These are phyloP conservation scores for Sarcophaga variegata DNA, from an alignment of 2,888 invertebrate genomes.

Conservation along the genomic window DNA sequence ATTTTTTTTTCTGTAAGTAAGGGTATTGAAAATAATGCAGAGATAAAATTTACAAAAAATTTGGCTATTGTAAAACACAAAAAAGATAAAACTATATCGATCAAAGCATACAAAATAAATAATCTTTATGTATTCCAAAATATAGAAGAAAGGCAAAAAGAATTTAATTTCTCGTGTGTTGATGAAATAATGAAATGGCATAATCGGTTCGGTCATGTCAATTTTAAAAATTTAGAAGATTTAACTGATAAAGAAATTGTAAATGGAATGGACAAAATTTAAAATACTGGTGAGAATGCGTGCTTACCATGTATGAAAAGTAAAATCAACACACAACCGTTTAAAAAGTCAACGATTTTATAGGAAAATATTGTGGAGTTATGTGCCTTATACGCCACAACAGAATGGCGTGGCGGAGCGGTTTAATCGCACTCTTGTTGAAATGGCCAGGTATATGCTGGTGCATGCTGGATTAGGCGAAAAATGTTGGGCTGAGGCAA, in stretches of 20 bases:
- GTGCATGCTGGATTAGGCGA: no score
- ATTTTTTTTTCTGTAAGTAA: conserved; percentile 43
- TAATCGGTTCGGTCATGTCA: conserved; percentile 37
- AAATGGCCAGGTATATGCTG: no score
- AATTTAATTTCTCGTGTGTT: neutral
- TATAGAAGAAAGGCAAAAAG: conserved; percentile 5
- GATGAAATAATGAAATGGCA: conserved; percentile 47
- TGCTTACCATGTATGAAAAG: neutral
- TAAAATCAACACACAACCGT: no score
- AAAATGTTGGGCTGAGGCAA: no score
- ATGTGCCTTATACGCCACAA: no score
- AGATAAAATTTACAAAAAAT: conserved; percentile 83
- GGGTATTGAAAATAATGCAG: neutral
- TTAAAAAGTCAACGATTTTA: conserved; percentile 2
- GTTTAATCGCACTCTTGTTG: no score
- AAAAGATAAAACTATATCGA: neutral
- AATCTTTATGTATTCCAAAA: conserved; percentile 6
- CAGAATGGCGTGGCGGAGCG: no score
- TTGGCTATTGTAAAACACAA: neutral
- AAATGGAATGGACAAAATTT: neutral
- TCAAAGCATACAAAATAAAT: conserved; percentile 8
- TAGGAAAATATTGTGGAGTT: neutral
- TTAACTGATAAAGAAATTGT: conserved; percentile 16
- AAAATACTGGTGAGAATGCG: neutral
- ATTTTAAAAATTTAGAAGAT: conserved; percentile 26